A percentile compares a stretch with the other conserved stretches of the same genome.
Evolutionary conservation across 2,113 vertebrate species (phyloP).

Genomic region (Brienomyrus longianalis): DNA sequence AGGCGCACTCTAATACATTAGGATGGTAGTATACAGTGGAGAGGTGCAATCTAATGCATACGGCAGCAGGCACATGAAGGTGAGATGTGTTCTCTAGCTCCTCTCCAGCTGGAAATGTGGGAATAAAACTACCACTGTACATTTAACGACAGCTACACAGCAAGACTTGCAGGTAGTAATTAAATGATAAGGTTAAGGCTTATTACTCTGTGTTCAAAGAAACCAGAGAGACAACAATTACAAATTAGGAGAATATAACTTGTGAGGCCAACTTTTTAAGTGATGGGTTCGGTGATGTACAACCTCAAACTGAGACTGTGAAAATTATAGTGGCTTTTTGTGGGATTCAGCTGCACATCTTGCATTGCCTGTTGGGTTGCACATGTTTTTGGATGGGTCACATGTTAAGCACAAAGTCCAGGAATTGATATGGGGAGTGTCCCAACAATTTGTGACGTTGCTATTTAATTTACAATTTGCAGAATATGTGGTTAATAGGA

Average conservation of each 20-base stretch:
- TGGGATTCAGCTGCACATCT: not conserved
- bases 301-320: not conserved
- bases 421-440: not conserved
- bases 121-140: not conserved
- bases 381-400: not conserved
- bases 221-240: not conserved
- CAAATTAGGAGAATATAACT: conserved; percentile 13
- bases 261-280: conserved; percentile 9
- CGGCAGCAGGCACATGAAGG: not conserved
- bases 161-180: not conserved
- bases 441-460: not conserved
- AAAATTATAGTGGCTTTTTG: not conserved
- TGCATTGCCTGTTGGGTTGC: not conserved
- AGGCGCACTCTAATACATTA: not conserved
- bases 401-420: not conserved
- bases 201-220: conserved; percentile 10
- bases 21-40: not conserved
- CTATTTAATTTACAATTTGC: not conserved
- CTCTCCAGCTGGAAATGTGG: not conserved
- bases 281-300: not conserved
- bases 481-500: not conserved
- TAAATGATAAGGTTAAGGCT: not conserved
- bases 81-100: not conserved
- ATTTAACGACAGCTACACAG: not conserved
- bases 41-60: not conserved